A percentile compares a stretch with the other conserved stretches of the same genome.
Evolutionary conservation across 1,140 invertebrate genomes (phyloP).

Genomic region (Aphelenchoides avenae): DNA sequence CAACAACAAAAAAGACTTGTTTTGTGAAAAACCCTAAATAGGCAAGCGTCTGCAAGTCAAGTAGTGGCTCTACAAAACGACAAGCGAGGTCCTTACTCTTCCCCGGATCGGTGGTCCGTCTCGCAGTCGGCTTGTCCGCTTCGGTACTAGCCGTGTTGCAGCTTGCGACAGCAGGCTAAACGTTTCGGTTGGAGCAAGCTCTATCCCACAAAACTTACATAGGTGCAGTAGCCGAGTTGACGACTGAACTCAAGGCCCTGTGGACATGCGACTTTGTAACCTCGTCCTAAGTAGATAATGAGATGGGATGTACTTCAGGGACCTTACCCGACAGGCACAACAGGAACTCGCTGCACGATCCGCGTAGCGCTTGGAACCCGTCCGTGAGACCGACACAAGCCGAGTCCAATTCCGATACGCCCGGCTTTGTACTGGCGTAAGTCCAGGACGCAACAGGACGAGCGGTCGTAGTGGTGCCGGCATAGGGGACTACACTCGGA

Average conservation of each 20-base stretch:
- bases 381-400: conserved; percentile 32
- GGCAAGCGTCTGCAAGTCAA: no score
- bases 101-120: background rate
- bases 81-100: no score
- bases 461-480: no score
- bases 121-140: background rate
- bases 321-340: conserved; percentile 33
- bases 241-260: conserved; percentile 25
- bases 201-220: conserved; percentile 22
- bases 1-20: conserved; percentile 4
- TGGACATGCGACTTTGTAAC: conserved; percentile 26
- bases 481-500: no score
- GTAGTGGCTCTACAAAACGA: no score
- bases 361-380: conserved; percentile 26
- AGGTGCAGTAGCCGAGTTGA: conserved; percentile 37
- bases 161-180: background rate
- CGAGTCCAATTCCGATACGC: no score
- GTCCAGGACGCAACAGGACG: no score
- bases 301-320: background rate
- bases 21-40: no score
- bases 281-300: conserved; percentile 4
- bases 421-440: no score
- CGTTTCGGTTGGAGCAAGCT: background rate
- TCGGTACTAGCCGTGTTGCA: conserved; percentile 1
- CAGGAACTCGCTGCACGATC: conserved; percentile 25